Evolutionary conservation across 1,140 invertebrate genomes (phyloP).

Genomic region (Macrotrachela quadricornifera): DNA sequence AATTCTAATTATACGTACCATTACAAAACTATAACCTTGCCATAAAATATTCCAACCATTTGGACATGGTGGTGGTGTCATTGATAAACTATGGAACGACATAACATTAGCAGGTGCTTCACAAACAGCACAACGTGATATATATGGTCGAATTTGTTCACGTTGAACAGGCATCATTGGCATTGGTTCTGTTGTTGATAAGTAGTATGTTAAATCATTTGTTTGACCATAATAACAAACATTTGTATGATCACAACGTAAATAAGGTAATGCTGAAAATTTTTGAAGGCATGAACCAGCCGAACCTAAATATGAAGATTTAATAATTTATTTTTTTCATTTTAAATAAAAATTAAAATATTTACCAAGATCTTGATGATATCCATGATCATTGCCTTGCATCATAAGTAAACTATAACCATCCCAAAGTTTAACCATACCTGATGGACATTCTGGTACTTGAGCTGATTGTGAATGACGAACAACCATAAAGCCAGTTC

Average conservation of each 20-base stretch:
- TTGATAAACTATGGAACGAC: conserved; percentile 80
- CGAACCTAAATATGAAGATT: conserved; percentile 5
- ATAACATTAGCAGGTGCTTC: conserved; percentile 79
- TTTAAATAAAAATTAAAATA: too few relatives aligned
- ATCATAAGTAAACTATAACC: conserved; percentile 63
- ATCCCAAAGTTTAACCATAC: conserved; percentile 66
- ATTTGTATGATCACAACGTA: conserved; percentile 31
- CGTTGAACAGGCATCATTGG: conserved; percentile 15
- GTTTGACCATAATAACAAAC: conserved; percentile 25
- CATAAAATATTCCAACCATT: conserved; percentile 67
- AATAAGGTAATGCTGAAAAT: conserved; percentile 29
- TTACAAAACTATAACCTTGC: conserved; percentile 90
- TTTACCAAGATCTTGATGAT: conserved; percentile 7
- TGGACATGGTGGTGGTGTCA: conserved; percentile 68
- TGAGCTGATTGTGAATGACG: conserved; percentile 64
- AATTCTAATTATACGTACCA: conserved; percentile 44
- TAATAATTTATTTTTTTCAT: too few relatives aligned
- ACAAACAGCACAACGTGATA: conserved; percentile 62
- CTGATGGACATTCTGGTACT: conserved; percentile 60
- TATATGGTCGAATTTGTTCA: conserved; percentile 14
- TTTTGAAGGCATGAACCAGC: conserved; percentile 24
- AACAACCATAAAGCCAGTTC: conserved; percentile 1
- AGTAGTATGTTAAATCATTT: conserved; percentile 29
- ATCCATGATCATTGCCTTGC: conserved; percentile 6
- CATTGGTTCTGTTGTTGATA: conserved; percentile 27